Evolutionary conservation across 2,113 vertebrate species (phyloP), one percentile per base, ranked within the genome.

Genomic region (Leptobrachium leishanense): DNA sequence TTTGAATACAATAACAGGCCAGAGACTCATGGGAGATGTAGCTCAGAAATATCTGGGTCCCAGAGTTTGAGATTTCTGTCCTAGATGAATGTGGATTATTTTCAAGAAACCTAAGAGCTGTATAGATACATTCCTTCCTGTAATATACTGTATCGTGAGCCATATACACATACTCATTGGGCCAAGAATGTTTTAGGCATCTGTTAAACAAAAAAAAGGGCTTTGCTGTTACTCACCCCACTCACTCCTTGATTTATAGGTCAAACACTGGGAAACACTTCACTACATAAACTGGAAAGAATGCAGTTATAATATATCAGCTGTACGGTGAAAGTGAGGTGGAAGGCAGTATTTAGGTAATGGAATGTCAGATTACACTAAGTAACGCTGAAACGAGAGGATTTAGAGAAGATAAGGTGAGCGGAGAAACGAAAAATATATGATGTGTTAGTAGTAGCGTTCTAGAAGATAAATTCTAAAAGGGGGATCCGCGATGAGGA

Each of bases 341-440:
- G 54, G 70, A 79, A 79, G 70, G 70, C 77, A 66, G 68, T 70
- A 67, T 79, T 79, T 62, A 79, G 77, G 77, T 79, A 72, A 74
- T 79, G 77, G 77, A 74, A 79, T 79, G 41, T 57, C 65, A 67
- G 70, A 54, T 67, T 66, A 65, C 50, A 50, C 31, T 79, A 79
- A 42, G 69, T 59, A 72, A 79, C 10, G 46, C 50, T 59, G 72
- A 71, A 79, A 72, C 72, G 69, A 72, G 72, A 54, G 62, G 43
- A 53, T 57, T 44, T 57, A 72, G 72, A 70, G 59, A 79, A n/a
- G 76, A 78, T 78, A 78, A 65, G 68, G 43, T 57, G 59, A 70
- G 57, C 13, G 46, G 12, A 57, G 44, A 72, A 72, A 79, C 53
- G 66, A 68, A 44, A 70, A 70, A 70, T n/a, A 59, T 59, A 70